These are phyloP conservation scores for Drosophila subquinaria DNA, from an alignment of 2,888 invertebrate species.

Conservation along the genomic window DNA sequence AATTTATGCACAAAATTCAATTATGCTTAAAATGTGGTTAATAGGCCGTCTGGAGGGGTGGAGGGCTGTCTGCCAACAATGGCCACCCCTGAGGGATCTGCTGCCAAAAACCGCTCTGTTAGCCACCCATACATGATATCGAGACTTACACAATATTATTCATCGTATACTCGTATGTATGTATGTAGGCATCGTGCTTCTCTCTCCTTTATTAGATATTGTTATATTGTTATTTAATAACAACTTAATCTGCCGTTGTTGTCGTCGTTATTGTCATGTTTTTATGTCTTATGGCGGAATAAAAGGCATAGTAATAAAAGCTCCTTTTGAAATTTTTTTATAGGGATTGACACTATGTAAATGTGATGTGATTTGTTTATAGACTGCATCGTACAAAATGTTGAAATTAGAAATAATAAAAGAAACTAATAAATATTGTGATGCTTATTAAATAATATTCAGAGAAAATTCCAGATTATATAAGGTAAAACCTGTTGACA, in stretches of 20 bases:
- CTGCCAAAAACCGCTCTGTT: conserved; percentile 27
- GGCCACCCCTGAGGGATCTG: conserved; percentile 38
- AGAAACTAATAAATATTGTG: background rate
- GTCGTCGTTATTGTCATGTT: conserved; percentile 44
- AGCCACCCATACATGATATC: conserved; percentile 7
- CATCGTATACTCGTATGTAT: conserved; percentile 22
- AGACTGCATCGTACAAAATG: background rate
- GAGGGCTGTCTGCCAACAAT: conserved; percentile 56
- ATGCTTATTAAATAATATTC: background rate
- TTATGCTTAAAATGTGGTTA: conserved; percentile 81
- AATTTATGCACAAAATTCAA: conserved; percentile 80
- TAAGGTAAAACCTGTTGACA: background rate
- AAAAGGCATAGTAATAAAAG: background rate
- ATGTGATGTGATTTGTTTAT: background rate
- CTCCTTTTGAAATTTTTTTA: background rate
- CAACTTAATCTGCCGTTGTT: conserved; percentile 53
- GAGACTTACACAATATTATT: conserved; percentile 60
- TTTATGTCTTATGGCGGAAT: conserved; percentile 43
- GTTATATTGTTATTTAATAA: conserved; percentile 77
- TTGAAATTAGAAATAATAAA: background rate
- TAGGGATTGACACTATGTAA: background rate
- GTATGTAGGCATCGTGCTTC: conserved; percentile 1
- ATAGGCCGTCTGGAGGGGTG: conserved; percentile 69
- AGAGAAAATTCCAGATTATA: background rate
- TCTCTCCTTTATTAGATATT: conserved; percentile 68